Base-by-base conservation (phyloP, 2,113 vertebrate genomes). In the Taurulus bubalis region DNA sequence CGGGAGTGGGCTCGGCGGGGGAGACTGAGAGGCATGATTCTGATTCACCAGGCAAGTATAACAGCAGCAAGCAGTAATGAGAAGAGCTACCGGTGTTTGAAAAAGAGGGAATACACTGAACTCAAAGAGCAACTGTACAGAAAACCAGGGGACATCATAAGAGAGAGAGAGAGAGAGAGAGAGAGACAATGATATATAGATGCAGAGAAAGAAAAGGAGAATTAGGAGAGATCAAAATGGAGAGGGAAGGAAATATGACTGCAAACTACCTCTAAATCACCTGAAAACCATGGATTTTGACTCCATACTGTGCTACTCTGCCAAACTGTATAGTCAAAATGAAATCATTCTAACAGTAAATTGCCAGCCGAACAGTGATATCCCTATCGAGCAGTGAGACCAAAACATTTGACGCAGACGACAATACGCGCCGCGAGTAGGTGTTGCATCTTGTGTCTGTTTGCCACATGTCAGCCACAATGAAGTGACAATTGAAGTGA, bases 1-100 rank as follows among this genome's bases (percentile, higher is more conserved):
- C 87, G 55, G 91, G 90, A 90, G 87, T 77, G 76, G 63, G 71
- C 91, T 84, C 84, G 22, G 87, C 71, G 78, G 91, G 78, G 91
- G 91, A 88, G 92, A 86, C 85, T 62, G 75, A 89, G 89, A 85
- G 65, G 59, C 82, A 74, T 73, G 74, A 71, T 75, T 90, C 80
- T 45, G 83, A 90, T 87, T 90, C 79, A 81, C 73, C 53, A 60
- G 72, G 77, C 83, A 56, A 58, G 81, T 67, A 28, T 68, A 77
- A 80, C 74, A 71, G 58, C 58, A 18, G 28, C 82, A 55, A 67
- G 65, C 58, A 30, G 74, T 84, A 82, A 83, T 82, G 87, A 74
- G 83, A 81, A 11, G 67, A 69, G 49, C 75, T 73, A 14, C 58
- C 68, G 82, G 77, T 85, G 75, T 80, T 84, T 70, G 73, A 84